phyloP scores from a whole-genome alignment of 1,140 invertebrate species.

The Diuraphis noxia region DNA sequence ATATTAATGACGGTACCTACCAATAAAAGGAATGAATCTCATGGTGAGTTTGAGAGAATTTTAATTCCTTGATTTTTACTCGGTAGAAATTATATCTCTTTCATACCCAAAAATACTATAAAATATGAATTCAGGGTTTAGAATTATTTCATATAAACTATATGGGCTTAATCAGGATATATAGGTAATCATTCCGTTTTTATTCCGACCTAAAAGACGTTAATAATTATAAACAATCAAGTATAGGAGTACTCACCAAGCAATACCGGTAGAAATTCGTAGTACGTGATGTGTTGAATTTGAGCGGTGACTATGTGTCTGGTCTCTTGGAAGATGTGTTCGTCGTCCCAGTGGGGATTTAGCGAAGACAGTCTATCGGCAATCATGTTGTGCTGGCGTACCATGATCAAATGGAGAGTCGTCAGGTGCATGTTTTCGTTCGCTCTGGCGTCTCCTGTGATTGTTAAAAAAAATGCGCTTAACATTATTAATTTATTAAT shows the following conservation, averaged over 20 bases:
- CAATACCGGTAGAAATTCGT: conserved; percentile 83
- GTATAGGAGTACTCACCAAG: conserved; percentile 65
- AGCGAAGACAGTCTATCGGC: conserved; percentile 66
- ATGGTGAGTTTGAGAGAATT: background rate
- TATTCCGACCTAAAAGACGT: background rate
- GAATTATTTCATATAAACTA: too few relatives aligned
- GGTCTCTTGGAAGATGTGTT: conserved; percentile 77
- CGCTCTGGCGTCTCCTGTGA: conserved; percentile 73
- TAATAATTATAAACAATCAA: background rate
- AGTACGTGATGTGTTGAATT: conserved; percentile 85
- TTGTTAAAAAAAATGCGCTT: background rate
- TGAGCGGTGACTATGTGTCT: conserved; percentile 79
- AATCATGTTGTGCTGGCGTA: conserved; percentile 82
- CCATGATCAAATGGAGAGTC: conserved; percentile 79
- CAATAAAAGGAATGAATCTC: background rate
- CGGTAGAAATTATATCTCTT: background rate
- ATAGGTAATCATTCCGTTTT: too few relatives aligned
- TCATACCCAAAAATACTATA: background rate
- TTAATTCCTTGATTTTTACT: background rate
- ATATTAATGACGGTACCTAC: background rate
- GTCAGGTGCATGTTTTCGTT: conserved; percentile 83
- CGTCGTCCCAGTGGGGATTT: conserved; percentile 85
- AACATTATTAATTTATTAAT: background rate
- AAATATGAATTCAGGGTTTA: background rate
- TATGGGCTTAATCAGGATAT: too few relatives aligned